phyloP scores from a whole-genome alignment of 2,113 vertebrate genomes.

The Gymnogyps californianus region DNA sequence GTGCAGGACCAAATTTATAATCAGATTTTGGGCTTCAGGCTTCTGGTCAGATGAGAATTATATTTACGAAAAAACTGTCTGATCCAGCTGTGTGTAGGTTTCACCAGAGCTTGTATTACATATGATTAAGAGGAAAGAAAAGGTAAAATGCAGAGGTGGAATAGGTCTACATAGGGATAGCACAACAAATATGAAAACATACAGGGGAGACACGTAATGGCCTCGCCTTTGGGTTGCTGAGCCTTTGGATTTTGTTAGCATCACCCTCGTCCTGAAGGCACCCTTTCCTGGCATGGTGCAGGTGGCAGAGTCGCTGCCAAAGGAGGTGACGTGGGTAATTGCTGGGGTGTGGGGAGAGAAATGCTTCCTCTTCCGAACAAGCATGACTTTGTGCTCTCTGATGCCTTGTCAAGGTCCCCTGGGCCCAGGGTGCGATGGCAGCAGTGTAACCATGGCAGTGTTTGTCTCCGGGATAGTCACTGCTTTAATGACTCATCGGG shows the following conservation, averaged over 20 bases:
- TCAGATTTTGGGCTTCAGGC: neutral
- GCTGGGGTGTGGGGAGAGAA: neutral
- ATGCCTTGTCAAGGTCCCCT: slow-evolving; percentile 14
- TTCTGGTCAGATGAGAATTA: neutral
- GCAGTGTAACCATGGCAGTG: slow-evolving; percentile 39
- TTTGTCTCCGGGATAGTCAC: slow-evolving; percentile 46
- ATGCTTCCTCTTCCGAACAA: neutral
- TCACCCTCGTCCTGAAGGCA: neutral
- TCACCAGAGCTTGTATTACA: neutral
- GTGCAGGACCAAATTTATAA: neutral
- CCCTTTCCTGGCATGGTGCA: fast-evolving
- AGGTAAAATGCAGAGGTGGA: neutral
- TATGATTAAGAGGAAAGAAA: neutral
- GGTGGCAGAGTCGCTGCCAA: neutral
- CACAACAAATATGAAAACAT: neutral
- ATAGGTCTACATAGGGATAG: neutral
- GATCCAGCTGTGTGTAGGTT: neutral
- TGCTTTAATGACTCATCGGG: slow-evolving; percentile 56
- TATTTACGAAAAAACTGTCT: neutral
- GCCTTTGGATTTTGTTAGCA: neutral
- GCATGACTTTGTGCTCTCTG: neutral
- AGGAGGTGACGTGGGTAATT: neutral
- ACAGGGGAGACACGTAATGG: neutral
- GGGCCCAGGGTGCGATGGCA: slow-evolving; percentile 35
- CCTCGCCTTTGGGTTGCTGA: neutral